Evolutionary conservation across 2,888 invertebrate species (phyloP), one percentile per base, ranked within the genome.

Genomic region (Ormyrus rosae): DNA sequence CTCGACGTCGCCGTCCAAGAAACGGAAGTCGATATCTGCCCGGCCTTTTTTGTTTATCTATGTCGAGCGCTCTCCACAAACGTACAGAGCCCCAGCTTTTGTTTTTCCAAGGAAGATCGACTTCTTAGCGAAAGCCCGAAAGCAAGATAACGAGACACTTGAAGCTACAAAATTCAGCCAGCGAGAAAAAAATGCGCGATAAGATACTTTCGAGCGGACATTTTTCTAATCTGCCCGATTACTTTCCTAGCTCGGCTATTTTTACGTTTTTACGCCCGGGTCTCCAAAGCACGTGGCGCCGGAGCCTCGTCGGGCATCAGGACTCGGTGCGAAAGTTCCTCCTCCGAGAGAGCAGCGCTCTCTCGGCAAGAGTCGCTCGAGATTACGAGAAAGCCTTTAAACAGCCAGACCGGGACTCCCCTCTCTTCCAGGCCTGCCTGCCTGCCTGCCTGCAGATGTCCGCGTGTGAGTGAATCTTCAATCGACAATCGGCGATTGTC

Each of bases 21-120:
- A 81, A 71, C 81, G 81, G 81, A 81, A 81, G 81, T 78, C 78
- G 78, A 81, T 81, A 81, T 81, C 78, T 74, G 67, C 45, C 64
- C 67, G 69, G 58, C 58, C 13, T 81, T 77, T 81, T 77, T 81
- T 71, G 74, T 81, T 78, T 81, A 78, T 81, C 81, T 81, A 74
- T 80, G 53, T 80, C 70, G 80, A 60, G 60, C 80, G 78, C 67
- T 67, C 34, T 48, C 7, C 48, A 2, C 48, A 7, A 13, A 50
- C 1, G 46, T 13, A 11, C 63, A 46, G 48, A 74, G 63, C 63
- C 61, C 61, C 53, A 48, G 63, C 48, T 63, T 13, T 72, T 63
- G 58, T 72, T 73, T 68, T 73, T 75, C 75, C 60, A 7, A 58
- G 67, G 67, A 75, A 6, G 13, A 10, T 45, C 34, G 5, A 56